phyloP scores from a whole-genome alignment of 2,888 invertebrate genomes.

The Epinotia bilunana region DNA sequence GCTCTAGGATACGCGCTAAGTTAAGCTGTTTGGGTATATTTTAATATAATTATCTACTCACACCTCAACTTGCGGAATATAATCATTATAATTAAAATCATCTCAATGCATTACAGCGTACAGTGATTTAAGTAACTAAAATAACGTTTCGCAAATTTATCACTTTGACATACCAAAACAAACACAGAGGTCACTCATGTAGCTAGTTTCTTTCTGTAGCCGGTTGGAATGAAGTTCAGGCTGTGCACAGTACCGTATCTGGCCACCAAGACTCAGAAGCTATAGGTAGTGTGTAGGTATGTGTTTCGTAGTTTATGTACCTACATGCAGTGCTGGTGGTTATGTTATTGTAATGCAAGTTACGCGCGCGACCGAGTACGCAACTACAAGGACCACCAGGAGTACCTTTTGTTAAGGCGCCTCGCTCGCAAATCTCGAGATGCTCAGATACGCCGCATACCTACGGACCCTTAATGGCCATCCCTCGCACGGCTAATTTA shows the following conservation, averaged over 20 bases:
- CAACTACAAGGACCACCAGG: slow-evolving; percentile 72
- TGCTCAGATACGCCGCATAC: slow-evolving; percentile 79
- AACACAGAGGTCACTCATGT: too few relatives aligned
- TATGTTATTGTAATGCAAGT: not conserved
- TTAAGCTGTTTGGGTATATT: too few relatives aligned
- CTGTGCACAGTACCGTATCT: not conserved
- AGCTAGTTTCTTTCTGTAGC: too few relatives aligned
- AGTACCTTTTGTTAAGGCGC: slow-evolving; percentile 76
- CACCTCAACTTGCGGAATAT: too few relatives aligned
- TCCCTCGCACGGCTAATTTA: slow-evolving; percentile 79
- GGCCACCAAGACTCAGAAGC: not conserved
- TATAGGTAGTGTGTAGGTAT: not conserved
- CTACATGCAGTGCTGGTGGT: not conserved
- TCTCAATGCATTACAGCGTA: too few relatives aligned
- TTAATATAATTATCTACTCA: too few relatives aligned
- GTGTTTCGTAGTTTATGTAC: not conserved
- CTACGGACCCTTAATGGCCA: slow-evolving; percentile 77
- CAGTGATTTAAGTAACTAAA: too few relatives aligned
- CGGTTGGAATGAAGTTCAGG: too few relatives aligned
- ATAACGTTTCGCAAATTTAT: too few relatives aligned
- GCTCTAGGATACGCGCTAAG: too few relatives aligned
- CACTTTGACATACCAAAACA: too few relatives aligned
- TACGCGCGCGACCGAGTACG: slow-evolving; percentile 16
- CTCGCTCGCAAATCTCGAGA: slow-evolving; percentile 80
- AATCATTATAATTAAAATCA: too few relatives aligned